Percentiles rank a stretch among this genome's conserved stretches.
phyloP scores from a whole-genome alignment of 2,797 vertebrate genomes.

The Macropodus opercularis region DNA sequence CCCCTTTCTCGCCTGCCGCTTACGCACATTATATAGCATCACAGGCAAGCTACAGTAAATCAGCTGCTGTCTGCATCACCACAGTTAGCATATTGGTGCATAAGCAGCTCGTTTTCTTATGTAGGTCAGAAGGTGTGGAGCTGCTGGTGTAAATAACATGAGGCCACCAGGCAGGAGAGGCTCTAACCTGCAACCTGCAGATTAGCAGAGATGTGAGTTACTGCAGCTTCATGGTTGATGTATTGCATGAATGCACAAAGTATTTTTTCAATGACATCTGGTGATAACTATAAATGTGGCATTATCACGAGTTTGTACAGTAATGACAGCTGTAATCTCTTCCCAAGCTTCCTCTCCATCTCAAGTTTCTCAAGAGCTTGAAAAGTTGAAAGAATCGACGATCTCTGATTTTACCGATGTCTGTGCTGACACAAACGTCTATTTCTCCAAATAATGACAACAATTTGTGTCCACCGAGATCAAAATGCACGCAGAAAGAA shows the following conservation, averaged over 20 bases:
- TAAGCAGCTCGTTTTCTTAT: slow-evolving; percentile 44
- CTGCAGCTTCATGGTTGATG: not conserved
- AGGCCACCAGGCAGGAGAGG: slow-evolving; percentile 35
- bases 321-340: not conserved
- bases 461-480: slow-evolving; percentile 35
- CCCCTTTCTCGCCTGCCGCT: not conserved
- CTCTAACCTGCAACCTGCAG: slow-evolving; percentile 5
- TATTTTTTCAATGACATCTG: not conserved
- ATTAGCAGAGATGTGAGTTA: not conserved
- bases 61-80: slow-evolving; percentile 14
- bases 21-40: not conserved
- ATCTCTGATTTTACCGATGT: not conserved
- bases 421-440: slow-evolving; percentile 9
- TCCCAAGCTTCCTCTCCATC: not conserved
- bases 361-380: no score
- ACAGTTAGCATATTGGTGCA: slow-evolving; percentile 31
- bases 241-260: not conserved
- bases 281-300: no score
- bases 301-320: no score
- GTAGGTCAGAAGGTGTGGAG: slow-evolving; percentile 64
- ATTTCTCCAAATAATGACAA: slow-evolving; percentile 44
- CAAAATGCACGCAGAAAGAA: slow-evolving; percentile 30
- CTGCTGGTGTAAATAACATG: slow-evolving; percentile 40
- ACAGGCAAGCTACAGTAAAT: slow-evolving; percentile 9
- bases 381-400: slow-evolving; percentile 12